Evolutionary conservation across 2,888 invertebrate species (phyloP), one percentile per base, ranked within the genome.

Genomic region (Stenotaenia linearis): DNA sequence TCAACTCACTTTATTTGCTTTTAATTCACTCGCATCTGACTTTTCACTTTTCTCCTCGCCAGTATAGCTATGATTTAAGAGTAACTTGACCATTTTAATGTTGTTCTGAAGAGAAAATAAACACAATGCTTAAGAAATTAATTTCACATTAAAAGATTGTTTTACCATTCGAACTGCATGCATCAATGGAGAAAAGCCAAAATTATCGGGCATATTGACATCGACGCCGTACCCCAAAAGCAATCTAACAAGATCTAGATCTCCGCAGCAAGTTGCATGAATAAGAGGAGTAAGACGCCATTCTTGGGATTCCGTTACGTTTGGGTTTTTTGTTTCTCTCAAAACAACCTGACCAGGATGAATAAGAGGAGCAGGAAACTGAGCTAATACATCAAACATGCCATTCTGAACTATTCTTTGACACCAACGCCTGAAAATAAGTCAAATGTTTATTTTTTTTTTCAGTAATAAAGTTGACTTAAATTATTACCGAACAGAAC

Each of bases 31-130:
- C 45, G 6, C 12, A 5, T 77, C 45, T 21, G 3, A n/a, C 45
- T 77, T 77, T 15, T 77, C 40, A 21, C 4, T 28, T n/a, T 30
- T 37, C n/a, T 69, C 50, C 80, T 81, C 35, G 82, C 82, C 50
- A 83, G 82, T 18, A 82, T 85, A 87, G 69, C 82, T 82, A 79
- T 83, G 82, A 82, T 87, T 85, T 74, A 87, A 81, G 50, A 87
- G 82, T 28, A 87, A 82, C 81, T 85, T 85, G 7, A 86, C 86
- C 82, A 87, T 83, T 78, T 84, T 82, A 18, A 84, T 81, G 80
- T 87, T 85, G 84, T 87, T 87, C 85, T 86, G 83, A n/a, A n/a
- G n/a, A n/a, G n/a, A n/a, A n/a, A n/a, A 30, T 82, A 74, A 77
- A 79, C 80, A 10, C 23, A 56, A 78, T 50, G 25, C 12, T 32